Evolutionary conservation across 30 jellyfish, hydroid and myxozoan species (phyloP).

Genomic region (Chironex yamaguchii): DNA sequence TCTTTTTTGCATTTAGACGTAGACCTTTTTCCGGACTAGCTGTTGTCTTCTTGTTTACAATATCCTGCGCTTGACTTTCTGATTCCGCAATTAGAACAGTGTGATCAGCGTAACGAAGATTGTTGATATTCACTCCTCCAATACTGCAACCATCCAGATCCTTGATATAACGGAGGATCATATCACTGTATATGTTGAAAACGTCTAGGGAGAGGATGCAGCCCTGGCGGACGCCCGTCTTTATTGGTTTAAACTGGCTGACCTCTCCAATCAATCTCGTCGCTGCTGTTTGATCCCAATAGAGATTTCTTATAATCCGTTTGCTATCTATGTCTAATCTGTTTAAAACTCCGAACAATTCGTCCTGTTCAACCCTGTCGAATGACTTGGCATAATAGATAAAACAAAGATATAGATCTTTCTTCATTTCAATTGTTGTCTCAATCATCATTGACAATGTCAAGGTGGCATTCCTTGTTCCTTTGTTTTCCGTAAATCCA

Average conservation of each 20-base stretch:
- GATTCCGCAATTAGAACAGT: no score
- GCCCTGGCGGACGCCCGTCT: slow-evolving; percentile 22
- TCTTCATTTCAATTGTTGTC: background rate
- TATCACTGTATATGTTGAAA: slow-evolving; percentile 3
- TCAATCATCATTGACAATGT: slow-evolving; percentile 1
- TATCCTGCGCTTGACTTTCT: no score
- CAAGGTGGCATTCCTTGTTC: no score
- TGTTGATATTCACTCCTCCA: no score
- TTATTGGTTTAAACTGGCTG: no score
- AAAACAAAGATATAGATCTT: slow-evolving; percentile 19
- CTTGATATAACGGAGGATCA: background rate
- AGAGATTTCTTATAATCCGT: slow-evolving; percentile 6
- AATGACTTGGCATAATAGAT: slow-evolving; percentile 30
- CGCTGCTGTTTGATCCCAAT: slow-evolving; percentile 9
- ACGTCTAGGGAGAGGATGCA: slow-evolving; percentile 6
- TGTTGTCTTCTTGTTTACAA: no score
- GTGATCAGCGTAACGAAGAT: no score
- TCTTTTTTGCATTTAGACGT: background rate
- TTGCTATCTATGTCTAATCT: background rate
- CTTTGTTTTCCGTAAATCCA: background rate
- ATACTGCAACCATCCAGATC: no score
- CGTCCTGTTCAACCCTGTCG: background rate
- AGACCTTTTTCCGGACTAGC: background rate
- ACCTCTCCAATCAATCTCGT: slow-evolving; percentile 1
- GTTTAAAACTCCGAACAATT: background rate